Evolutionary conservation across 92 coral and sea anemone species (phyloP).

Genomic region (Galaxea fascicularis): DNA sequence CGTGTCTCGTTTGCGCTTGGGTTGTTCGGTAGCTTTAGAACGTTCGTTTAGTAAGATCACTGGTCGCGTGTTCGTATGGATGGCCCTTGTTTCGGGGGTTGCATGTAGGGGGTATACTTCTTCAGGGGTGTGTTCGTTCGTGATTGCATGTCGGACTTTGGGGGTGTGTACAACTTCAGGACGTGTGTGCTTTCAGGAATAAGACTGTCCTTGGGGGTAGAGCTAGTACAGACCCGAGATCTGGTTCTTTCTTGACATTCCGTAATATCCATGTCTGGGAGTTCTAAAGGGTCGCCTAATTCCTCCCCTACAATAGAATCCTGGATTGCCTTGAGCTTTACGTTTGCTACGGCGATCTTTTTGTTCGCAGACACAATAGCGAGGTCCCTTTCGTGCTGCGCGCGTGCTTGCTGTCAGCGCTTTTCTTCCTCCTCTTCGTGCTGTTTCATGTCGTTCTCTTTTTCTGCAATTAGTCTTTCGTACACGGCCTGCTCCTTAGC

Average conservation of each 20-base stretch:
- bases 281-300: neutral
- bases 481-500: too few species aligned
- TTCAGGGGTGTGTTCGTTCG: neutral
- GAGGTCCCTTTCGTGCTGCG: too few species aligned
- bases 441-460: too few species aligned
- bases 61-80: neutral
- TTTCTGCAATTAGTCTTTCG: too few species aligned
- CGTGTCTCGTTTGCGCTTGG: neutral
- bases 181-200: neutral
- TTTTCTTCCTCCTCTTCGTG: too few species aligned
- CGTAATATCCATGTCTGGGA: constrained; percentile 29
- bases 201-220: constrained; percentile 2
- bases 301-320: constrained; percentile 27
- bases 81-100: neutral
- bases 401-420: too few species aligned
- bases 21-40: neutral
- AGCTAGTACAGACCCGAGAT: constrained; percentile 35
- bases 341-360: too few species aligned
- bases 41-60: neutral
- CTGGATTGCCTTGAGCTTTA: constrained; percentile 52
- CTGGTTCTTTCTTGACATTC: constrained; percentile 44
- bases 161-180: neutral
- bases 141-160: neutral
- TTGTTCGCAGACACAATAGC: too few species aligned
- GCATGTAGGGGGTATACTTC: neutral